A percentile compares a stretch with the other conserved stretches of the same genome.
phyloP scores from a whole-genome alignment of 1,140 invertebrate genomes.

The Battus philenor region DNA sequence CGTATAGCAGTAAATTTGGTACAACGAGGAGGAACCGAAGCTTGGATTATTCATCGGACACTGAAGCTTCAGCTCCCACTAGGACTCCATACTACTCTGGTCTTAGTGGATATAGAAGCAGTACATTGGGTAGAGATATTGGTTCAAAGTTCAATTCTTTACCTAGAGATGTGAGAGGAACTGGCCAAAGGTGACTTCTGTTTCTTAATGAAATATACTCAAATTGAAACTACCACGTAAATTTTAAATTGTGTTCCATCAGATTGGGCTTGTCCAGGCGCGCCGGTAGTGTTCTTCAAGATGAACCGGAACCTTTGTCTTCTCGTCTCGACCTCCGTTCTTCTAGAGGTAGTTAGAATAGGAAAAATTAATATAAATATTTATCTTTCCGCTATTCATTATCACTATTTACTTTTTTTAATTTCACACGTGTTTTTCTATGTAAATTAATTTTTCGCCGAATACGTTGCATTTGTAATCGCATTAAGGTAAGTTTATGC shows the following conservation, averaged over 20 bases:
- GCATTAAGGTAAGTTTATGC: conserved; percentile 12
- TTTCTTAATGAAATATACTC: neutral
- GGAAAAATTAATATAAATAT: neutral
- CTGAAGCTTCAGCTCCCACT: conserved; percentile 90
- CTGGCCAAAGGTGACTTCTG: conserved; percentile 61
- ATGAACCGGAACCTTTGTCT: conserved; percentile 65
- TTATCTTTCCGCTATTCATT: conserved; percentile 5
- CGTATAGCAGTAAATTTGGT: conserved; percentile 63
- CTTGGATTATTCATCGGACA: conserved; percentile 94
- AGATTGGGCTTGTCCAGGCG: conserved; percentile 60
- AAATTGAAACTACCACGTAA: neutral
- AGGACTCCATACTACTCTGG: conserved; percentile 85
- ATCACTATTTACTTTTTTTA: conserved; percentile 6
- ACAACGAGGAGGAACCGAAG: conserved; percentile 82
- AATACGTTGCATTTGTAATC: neutral
- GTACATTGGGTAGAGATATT: conserved; percentile 74
- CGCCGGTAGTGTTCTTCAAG: conserved; percentile 64
- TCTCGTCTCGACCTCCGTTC: conserved; percentile 67
- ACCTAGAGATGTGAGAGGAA: conserved; percentile 82
- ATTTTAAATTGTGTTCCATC: neutral
- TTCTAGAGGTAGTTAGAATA: conserved; percentile 54
- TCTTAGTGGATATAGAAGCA: conserved; percentile 65
- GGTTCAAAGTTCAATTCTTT: conserved; percentile 84
- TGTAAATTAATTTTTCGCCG: neutral
- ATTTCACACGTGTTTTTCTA: conserved; percentile 2